phyloP scores from a whole-genome alignment of 2,797 vertebrate species.

The Liasis olivaceus region DNA sequence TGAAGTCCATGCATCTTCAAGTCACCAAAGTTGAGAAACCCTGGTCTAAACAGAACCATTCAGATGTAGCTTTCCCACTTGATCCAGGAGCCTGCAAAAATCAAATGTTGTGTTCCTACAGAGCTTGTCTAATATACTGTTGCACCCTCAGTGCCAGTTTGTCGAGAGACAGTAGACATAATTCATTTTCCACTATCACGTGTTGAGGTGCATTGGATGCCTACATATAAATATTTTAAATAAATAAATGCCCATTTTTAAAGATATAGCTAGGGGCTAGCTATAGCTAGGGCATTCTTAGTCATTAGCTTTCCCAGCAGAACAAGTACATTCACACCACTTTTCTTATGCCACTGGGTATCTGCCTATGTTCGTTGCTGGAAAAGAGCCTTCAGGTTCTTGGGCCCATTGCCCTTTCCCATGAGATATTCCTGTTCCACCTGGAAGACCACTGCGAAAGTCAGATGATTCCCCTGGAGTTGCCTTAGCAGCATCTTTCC shows the following conservation, averaged over 20 bases:
- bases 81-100: background rate
- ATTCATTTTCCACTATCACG: background rate
- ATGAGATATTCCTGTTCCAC: fast-evolving
- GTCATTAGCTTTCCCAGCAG: background rate
- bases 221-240: background rate
- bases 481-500: background rate
- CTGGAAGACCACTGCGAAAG: background rate
- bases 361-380: background rate
- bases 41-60: background rate
- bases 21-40: too few species aligned
- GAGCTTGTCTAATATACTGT: background rate
- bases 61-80: background rate
- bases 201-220: background rate
- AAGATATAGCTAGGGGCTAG: background rate
- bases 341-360: background rate
- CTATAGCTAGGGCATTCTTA: background rate
- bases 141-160: background rate
- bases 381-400: background rate
- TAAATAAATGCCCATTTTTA: background rate
- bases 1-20: too few species aligned
- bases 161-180: background rate
- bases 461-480: background rate
- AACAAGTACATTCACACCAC: background rate
- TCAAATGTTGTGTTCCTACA: background rate
- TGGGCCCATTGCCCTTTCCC: fast-evolving